Percentiles rank a stretch among this genome's conserved stretches.
Conservation (phyloP, 2,797 vertebrate species). For the Mionectes olivaceus region DNA sequence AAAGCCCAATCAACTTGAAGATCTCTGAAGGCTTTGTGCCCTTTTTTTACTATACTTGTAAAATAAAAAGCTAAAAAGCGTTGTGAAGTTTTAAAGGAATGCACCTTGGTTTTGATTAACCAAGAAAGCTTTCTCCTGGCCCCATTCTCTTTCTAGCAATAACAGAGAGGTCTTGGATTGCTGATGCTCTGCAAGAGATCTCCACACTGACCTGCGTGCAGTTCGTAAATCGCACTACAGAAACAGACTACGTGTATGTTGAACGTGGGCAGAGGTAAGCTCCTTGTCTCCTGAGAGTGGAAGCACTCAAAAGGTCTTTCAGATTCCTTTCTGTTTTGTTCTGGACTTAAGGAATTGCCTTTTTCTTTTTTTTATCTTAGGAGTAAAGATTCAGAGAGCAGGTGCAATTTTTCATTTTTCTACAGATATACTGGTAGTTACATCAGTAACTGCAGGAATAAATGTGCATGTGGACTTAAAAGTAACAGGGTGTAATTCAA, state of each 20-base stretch:
- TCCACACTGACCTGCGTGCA: conserved; percentile 67
- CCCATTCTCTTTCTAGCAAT: conserved; percentile 36
- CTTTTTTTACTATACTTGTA: background rate
- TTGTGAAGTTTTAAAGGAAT: background rate
- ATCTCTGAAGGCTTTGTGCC: background rate
- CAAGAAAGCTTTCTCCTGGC: background rate
- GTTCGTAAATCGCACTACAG: conserved; percentile 65
- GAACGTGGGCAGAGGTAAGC: conserved; percentile 63
- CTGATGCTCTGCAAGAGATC: conserved; percentile 70
- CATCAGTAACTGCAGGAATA: background rate
- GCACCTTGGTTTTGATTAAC: background rate
- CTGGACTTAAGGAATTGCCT: background rate
- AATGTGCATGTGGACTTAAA: background rate
- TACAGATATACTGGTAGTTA: background rate
- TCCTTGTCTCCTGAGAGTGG: background rate
- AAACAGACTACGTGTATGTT: conserved; percentile 61
- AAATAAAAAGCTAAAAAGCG: background rate
- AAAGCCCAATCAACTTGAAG: background rate
- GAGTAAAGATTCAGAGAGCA: background rate
- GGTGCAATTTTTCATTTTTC: background rate
- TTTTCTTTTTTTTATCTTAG: background rate
- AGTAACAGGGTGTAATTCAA: background rate
- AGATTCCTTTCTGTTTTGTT: background rate
- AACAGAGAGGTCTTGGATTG: conserved; percentile 54
- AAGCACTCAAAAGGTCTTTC: background rate